Base-by-base conservation (phyloP, 2,113 vertebrate genomes). In the Pelmatolapia mariae region DNA sequence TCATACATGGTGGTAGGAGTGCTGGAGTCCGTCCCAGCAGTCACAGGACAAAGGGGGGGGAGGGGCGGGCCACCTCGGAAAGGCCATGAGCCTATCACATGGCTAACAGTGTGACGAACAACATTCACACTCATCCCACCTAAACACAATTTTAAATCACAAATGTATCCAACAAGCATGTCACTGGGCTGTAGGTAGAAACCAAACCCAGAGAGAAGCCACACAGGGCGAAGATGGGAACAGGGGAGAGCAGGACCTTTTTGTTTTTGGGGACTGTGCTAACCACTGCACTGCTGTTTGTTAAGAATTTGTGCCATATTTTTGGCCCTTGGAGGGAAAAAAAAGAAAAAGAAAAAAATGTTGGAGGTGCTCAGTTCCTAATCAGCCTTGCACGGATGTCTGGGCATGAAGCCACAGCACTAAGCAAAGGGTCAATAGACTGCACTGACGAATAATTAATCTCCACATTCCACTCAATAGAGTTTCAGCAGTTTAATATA, bases 371-470 rank as follows among this genome's bases (percentile, higher is more conserved):
- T 82, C 43, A 1, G 63, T 19, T 63, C 38, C 83, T 78, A 84
- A 84, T 89, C 80, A 84, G 45, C 79, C 52, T 71, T 3, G 10
- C 43, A 47, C 11, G 15, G 4, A n/a, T 40, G 71, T 84, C 90
- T 71, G 82, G 88, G 89, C 88, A 88, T 50, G 73, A 88, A 91
- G 87, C 91, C 89, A 90, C 85, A 43, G 80, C 66, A n/a, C 63
- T 13, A 82, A 85, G 84, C 36, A 56, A 63, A 57, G 80, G 76
- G 90, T 94, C 90, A 91, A 87, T 85, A 90, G 43, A 81, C 78
- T 88, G 71, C 10, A 86, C 50, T 68, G 76, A 83, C 10, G 53
- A 86, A 90, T 88, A 91, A 89, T 92, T 84, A 85, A 86, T 88
- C 83, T 85, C 85, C 59, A 57, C 59, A 71, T 63, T 83, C 38